A percentile compares a stretch with the other conserved stretches of the same genome.
Evolutionary conservation across 2,888 invertebrate genomes (phyloP).

Genomic region (Polydrusus pterygomalis): DNA sequence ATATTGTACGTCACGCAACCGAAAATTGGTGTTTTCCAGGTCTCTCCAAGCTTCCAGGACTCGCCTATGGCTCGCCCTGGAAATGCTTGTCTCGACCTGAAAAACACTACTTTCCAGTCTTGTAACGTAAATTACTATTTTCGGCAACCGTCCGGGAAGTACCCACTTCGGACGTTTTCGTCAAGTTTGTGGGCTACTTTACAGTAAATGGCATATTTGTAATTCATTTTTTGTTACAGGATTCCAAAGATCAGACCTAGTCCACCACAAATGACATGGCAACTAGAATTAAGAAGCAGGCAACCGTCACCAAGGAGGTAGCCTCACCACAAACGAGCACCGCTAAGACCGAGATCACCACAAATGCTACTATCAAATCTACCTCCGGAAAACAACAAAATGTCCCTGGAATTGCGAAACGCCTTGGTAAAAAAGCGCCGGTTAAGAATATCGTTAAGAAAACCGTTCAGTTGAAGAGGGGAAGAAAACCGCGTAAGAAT

Average conservation of each 20-base stretch:
- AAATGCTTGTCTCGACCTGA: too few relatives aligned
- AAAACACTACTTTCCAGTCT: too few relatives aligned
- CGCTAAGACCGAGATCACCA: conserved; percentile 58
- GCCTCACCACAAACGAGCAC: conserved; percentile 60
- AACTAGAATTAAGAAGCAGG: conserved; percentile 70
- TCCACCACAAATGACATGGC: conserved; percentile 70
- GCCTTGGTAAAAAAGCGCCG: conserved; percentile 56
- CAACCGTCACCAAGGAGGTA: conserved; percentile 66
- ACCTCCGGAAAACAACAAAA: conserved; percentile 46
- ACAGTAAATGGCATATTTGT: too few relatives aligned
- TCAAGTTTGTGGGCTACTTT: too few relatives aligned
- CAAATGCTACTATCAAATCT: conserved; percentile 46
- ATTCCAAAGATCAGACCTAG: conserved; percentile 29
- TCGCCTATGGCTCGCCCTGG: too few relatives aligned
- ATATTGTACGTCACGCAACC: too few relatives aligned
- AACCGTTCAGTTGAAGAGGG: conserved; percentile 63
- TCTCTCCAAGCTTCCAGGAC: too few relatives aligned
- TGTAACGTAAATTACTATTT: too few relatives aligned
- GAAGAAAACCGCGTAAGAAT: conserved; percentile 13
- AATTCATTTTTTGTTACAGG: conserved; percentile 13
- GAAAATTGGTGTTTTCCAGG: too few relatives aligned
- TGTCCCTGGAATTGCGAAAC: conserved; percentile 56
- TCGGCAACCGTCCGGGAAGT: too few relatives aligned
- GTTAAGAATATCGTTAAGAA: conserved; percentile 60
- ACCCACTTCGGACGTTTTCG: too few relatives aligned